phyloP scores from a whole-genome alignment of 2,888 invertebrate species.

The Glyphotaelius pellucidus region DNA sequence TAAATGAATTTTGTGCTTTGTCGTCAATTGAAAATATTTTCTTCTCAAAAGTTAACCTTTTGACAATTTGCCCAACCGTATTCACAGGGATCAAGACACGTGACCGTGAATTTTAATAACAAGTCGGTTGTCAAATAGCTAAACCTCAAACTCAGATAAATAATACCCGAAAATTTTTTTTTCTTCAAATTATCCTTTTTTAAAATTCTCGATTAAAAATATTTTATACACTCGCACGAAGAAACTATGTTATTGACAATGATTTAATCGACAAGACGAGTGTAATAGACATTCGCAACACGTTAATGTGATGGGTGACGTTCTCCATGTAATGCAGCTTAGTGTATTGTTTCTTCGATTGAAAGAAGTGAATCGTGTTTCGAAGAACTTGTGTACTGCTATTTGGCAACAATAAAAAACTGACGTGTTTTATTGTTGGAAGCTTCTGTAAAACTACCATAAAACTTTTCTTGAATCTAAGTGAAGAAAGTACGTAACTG shows the following conservation, averaged over 20 bases:
- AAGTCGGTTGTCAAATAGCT: neutral
- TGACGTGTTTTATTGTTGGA: neutral
- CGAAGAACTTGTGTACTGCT: neutral
- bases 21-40: neutral
- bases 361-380: neutral
- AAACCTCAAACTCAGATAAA: too few relatives aligned
- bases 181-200: neutral
- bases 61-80: neutral
- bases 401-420: neutral
- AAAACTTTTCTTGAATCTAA: neutral
- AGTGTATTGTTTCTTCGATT: neutral
- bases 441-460: neutral
- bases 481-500: neutral
- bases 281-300: neutral
- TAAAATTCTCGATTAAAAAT: neutral
- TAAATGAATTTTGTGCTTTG: neutral
- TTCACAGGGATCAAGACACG: neutral
- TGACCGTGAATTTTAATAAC: neutral
- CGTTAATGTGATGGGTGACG: neutral
- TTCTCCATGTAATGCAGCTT: neutral
- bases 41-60: neutral
- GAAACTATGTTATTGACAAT: neutral
- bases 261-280: neutral
- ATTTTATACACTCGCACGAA: neutral
- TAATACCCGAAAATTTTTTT: neutral